phyloP scores from a whole-genome alignment of 2,113 vertebrate species.

The Podarcis cretensis region DNA sequence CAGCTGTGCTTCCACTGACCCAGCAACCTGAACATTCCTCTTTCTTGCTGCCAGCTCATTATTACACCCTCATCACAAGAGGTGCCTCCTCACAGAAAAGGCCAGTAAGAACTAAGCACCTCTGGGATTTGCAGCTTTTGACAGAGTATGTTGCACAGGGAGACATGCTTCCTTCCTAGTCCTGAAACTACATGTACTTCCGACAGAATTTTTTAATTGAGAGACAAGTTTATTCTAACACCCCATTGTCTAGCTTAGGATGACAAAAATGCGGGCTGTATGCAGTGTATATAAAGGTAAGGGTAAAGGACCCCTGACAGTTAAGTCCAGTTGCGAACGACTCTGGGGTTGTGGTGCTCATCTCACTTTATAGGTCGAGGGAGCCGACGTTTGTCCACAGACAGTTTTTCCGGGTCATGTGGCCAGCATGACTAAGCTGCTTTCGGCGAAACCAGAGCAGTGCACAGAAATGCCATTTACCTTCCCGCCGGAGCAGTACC shows the following conservation, averaged over 20 bases:
- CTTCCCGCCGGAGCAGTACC: too few relatives aligned
- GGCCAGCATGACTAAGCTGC: too few relatives aligned
- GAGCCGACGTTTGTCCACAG: too few relatives aligned
- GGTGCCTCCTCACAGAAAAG: neutral
- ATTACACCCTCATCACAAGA: neutral
- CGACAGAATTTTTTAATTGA: too few relatives aligned
- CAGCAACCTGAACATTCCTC: neutral
- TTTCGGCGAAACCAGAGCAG: too few relatives aligned
- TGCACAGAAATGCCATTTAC: too few relatives aligned
- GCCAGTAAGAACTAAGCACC: neutral
- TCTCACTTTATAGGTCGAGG: too few relatives aligned
- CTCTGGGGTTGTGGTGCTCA: too few relatives aligned
- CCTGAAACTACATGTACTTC: neutral
- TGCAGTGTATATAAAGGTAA: neutral
- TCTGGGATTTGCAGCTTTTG: neutral
- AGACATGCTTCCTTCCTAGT: neutral
- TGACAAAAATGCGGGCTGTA: neutral
- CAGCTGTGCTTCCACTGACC: neutral
- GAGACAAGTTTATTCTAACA: neutral
- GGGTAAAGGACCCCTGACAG: neutral
- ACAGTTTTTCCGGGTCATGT: too few relatives aligned
- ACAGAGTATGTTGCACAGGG: neutral
- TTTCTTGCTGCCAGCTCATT: neutral
- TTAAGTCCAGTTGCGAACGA: too few relatives aligned
- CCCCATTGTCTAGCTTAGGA: neutral